Conservation (phyloP, 1,140 invertebrate species). For the Stegodyphus dumicola region DNA sequence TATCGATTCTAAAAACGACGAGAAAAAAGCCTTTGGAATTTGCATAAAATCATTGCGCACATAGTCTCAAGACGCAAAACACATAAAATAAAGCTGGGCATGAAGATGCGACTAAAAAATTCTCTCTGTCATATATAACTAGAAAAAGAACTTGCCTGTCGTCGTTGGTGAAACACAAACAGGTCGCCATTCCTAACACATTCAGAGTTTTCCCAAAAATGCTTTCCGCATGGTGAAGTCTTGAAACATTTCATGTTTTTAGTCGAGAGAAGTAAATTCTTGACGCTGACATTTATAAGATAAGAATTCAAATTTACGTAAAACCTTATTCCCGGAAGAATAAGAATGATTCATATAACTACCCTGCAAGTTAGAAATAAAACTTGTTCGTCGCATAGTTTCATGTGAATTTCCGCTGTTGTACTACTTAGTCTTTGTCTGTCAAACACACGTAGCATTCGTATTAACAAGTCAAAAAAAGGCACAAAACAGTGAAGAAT, state of each 20-base stretch:
- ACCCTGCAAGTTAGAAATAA: slow-evolving; percentile 1
- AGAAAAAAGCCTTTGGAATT: background rate
- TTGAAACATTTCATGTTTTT: slow-evolving; percentile 14
- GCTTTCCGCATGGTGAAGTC: background rate
- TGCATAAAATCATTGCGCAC: too few relatives aligned
- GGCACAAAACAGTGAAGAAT: too few relatives aligned
- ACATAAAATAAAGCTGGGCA: too few relatives aligned
- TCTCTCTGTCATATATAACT: background rate
- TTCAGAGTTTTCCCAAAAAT: slow-evolving; percentile 10
- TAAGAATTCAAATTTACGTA: slow-evolving; percentile 22
- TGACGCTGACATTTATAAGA: slow-evolving; percentile 1
- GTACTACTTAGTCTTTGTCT: too few relatives aligned
- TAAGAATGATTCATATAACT: slow-evolving; percentile 11
- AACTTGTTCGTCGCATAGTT: background rate
- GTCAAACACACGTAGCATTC: too few relatives aligned
- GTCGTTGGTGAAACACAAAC: slow-evolving; percentile 6
- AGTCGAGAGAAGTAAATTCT: slow-evolving; percentile 16
- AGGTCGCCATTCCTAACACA: slow-evolving; percentile 18
- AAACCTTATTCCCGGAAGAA: background rate
- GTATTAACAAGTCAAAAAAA: too few relatives aligned
- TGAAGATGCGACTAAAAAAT: background rate
- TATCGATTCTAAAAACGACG: background rate
- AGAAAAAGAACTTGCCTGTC: slow-evolving; percentile 3
- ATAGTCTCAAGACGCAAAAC: too few relatives aligned
- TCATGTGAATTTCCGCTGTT: background rate